Evolutionary conservation across 2,113 vertebrate genomes (phyloP), one percentile per base, ranked within the genome.

Genomic region (Helogale parvula): DNA sequence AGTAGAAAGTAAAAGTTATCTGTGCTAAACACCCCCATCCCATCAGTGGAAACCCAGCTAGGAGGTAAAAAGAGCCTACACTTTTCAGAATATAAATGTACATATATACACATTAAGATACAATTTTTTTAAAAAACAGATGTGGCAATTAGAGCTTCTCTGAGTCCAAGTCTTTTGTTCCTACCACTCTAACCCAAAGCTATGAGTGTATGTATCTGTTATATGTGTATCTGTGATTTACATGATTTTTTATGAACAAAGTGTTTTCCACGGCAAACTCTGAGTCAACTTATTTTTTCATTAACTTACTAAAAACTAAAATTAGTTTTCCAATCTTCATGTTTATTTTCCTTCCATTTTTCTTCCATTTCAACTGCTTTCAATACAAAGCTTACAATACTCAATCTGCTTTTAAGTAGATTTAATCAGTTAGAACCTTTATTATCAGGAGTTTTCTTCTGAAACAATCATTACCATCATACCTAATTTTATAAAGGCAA

Each of bases 231-330:
- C 33, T 52, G 29, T 82, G 41, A 89, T 65, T 27, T 60, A 74
- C 71, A 86, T 29, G 77, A 31, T n/a, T 90, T 38, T 91, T 88
- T 94, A 88, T 3, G 52, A 54, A 91, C 81, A 65, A 93, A 86
- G 31, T 79, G 84, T 50, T 71, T 79, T 84, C 47, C 72, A 88
- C 5, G 35, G 19, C 33, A 71, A 90, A 96, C n/a, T 96, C 69
- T 45, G 21, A 69, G 60, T 41, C 50, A 29, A 85, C 52, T 57
- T 84, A 72, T 19, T 69, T 50, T 88, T 41, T 60, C 12, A 31
- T 83, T 50, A 50, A 47, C 69, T 89, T 93, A 77, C 57, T 69
- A 19, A 93, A 93, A 10, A 77, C 0, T 14, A 83, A 89, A 83
- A 14, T n/a, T 83, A 16, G 27, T 68, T 77, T 90, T 85, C 25